Evolutionary conservation across 2,888 invertebrate genomes (phyloP), one percentile per base, ranked within the genome.

Genomic region (Masnerella sp.): DNA sequence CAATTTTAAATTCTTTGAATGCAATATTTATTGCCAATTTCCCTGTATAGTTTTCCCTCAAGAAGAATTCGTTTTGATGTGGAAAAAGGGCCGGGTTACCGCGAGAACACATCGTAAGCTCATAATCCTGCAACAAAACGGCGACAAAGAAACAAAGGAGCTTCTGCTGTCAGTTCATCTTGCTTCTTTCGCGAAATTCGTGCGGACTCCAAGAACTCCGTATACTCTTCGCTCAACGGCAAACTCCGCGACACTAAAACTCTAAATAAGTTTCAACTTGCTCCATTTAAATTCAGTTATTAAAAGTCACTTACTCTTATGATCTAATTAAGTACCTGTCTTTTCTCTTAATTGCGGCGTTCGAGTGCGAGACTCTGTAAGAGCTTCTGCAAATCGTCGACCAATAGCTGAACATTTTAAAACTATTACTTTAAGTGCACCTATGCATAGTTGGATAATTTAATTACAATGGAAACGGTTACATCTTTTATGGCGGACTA

Each of bases 21-120:
- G n/a, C n/a, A n/a, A n/a, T n/a, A n/a, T n/a, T n/a, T n/a, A n/a
- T n/a, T n/a, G n/a, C n/a, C n/a, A n/a, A n/a, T n/a, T n/a, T n/a
- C n/a, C n/a, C n/a, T n/a, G n/a, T n/a, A n/a, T n/a, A n/a, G n/a
- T n/a, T n/a, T n/a, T n/a, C n/a, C n/a, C n/a, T n/a, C n/a, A n/a
- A n/a, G n/a, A n/a, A n/a, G n/a, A n/a, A n/a, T n/a, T n/a, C n/a
- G n/a, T n/a, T n/a, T n/a, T n/a, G n/a, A n/a, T n/a, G n/a, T n/a
- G n/a, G n/a, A n/a, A n/a, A n/a, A n/a, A n/a, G n/a, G n/a, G n/a
- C n/a, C n/a, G n/a, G n/a, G n/a, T n/a, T n/a, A n/a, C n/a, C 78
- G 76, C 65, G 78, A 81, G 80, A 82, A 81, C 78, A 82, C 78
- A 82, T 83, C 77, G 81, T 83, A 81, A 84, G 78, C 81, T 79